Percentiles rank a stretch among this genome's conserved stretches.
Evolutionary conservation across 2,888 invertebrate genomes (phyloP).

Genomic region (Erebia palarica): DNA sequence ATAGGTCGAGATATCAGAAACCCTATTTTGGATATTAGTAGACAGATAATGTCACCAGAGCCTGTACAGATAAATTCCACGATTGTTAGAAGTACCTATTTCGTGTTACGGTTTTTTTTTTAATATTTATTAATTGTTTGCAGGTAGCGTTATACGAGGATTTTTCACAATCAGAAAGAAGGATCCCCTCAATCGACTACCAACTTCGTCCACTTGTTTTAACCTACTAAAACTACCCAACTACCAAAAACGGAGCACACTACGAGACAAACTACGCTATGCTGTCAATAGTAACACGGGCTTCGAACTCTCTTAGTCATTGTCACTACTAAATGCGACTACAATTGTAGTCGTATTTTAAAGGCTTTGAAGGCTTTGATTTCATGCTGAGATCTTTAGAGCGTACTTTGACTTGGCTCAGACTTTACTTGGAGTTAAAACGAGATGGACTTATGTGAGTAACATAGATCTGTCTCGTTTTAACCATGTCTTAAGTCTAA

Average conservation of each 20-base stretch:
- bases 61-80: too few relatives aligned
- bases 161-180: slow-evolving; percentile 98
- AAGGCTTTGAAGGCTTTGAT: not conserved
- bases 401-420: too few relatives aligned
- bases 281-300: slow-evolving; percentile 99
- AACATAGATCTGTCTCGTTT: too few relatives aligned
- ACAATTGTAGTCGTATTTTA: not conserved
- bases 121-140: slow-evolving; percentile 5
- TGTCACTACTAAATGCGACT: not conserved
- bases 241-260: slow-evolving; percentile 97
- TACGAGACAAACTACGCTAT: slow-evolving; percentile 97
- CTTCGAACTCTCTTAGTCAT: slow-evolving; percentile 95
- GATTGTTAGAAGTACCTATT: too few relatives aligned
- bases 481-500: too few relatives aligned
- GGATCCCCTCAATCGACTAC: slow-evolving; percentile 95
- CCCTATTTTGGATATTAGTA: too few relatives aligned
- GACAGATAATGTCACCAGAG: too few relatives aligned
- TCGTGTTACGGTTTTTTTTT: too few relatives aligned
- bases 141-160: slow-evolving; percentile 97
- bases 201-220: slow-evolving; percentile 99
- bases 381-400: too few relatives aligned
- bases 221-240: slow-evolving; percentile 99
- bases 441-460: too few relatives aligned
- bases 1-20: too few relatives aligned
- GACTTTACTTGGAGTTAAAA: too few relatives aligned